A percentile compares a stretch with the other conserved stretches of the same genome.
phyloP scores from a whole-genome alignment of 2,113 vertebrate species.

The Periophthalmus modestus region DNA sequence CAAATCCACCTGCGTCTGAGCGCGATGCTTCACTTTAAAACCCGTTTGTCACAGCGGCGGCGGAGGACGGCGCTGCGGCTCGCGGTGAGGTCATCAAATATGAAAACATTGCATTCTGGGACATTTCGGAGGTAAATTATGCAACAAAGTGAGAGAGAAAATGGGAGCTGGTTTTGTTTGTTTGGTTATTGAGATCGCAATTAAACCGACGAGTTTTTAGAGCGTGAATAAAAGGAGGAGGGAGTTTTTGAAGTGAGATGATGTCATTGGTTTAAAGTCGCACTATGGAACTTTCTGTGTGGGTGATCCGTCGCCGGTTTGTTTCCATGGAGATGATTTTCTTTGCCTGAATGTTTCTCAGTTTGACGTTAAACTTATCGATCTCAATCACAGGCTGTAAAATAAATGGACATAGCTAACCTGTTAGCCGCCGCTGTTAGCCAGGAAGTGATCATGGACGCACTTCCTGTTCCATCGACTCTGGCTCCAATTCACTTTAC shows the following conservation, averaged over 20 bases:
- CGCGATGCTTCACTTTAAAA: conserved; percentile 30
- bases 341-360: no score
- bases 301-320: no score
- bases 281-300: no score
- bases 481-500: no score
- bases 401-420: no score
- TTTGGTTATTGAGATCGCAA: background rate
- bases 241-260: background rate
- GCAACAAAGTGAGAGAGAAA: conserved; percentile 25
- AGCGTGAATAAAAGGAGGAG: background rate
- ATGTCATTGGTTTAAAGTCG: background rate
- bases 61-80: conserved; percentile 10
- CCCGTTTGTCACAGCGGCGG: conserved; percentile 30
- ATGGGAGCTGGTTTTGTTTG: conserved; percentile 1
- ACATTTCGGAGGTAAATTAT: conserved; percentile 28
- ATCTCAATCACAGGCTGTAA: no score
- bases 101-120: conserved; percentile 31
- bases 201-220: background rate
- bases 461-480: no score
- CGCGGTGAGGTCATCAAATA: conserved; percentile 19
- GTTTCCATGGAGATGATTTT: no score
- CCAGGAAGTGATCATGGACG: no score
- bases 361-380: no score
- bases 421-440: no score
- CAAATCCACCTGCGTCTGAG: conserved; percentile 35